Conservation (phyloP, 2,797 vertebrate species). For the Falco cherrug region DNA sequence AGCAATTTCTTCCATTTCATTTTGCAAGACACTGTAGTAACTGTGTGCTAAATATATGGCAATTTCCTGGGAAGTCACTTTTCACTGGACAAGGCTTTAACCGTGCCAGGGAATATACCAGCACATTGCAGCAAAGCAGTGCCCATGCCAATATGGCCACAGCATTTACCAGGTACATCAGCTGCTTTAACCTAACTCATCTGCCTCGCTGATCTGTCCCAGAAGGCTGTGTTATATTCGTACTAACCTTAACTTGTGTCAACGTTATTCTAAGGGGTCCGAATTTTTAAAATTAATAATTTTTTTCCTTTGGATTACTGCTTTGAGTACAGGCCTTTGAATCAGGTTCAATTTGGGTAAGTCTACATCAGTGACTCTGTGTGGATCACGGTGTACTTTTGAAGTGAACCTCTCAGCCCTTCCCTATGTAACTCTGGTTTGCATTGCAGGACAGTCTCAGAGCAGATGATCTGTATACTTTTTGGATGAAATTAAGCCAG, state of each 20-base stretch:
- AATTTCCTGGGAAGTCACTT: not conserved
- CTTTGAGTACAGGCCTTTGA: not conserved
- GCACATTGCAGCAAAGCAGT: not conserved
- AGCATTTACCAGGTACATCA: not conserved
- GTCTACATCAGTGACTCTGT: not conserved
- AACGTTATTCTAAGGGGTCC: not conserved
- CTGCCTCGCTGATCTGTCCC: not conserved
- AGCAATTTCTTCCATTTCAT: not conserved
- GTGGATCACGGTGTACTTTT: not conserved
- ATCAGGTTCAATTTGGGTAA: not conserved
- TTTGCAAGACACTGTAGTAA: not conserved
- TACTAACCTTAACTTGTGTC: not conserved
- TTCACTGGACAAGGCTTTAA: not conserved
- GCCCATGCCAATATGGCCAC: not conserved
- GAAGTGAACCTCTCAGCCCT: not conserved
- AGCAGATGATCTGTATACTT: not conserved
- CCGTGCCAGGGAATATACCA: rapidly evolving
- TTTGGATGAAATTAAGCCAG: not conserved
- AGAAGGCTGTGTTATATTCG: not conserved
- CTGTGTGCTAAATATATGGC: not conserved
- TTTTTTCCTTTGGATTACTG: not conserved
- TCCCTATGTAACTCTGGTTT: not conserved
- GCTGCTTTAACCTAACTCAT: not conserved
- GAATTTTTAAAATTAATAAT: not conserved
- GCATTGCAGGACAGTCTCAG: not conserved